These are phyloP conservation scores for Coelopa frigida DNA, from an alignment of 1,140 invertebrate genomes.

Conservation along the genomic window DNA sequence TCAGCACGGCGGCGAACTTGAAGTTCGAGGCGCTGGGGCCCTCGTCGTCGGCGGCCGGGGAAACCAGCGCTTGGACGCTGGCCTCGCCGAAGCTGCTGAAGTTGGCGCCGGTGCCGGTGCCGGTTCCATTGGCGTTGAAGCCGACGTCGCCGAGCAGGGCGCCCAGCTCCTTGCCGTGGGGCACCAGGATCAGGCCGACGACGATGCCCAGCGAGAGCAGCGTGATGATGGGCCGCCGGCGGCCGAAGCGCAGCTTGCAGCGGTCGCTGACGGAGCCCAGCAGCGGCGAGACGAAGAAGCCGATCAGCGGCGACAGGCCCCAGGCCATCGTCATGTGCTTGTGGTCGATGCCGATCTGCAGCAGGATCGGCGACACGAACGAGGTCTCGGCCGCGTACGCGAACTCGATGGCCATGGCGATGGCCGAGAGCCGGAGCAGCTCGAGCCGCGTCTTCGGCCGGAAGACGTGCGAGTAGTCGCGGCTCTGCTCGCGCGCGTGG, in stretches of 20 bases:
- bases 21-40: constrained; percentile 19
- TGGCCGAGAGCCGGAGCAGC: constrained; percentile 65
- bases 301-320: constrained; percentile 70
- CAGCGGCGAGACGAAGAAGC: constrained; percentile 73
- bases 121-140: constrained; percentile 11
- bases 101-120: constrained; percentile 5
- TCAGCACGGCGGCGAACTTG: constrained; percentile 60
- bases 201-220: constrained; percentile 68
- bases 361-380: constrained; percentile 74
- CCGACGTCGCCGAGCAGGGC: constrained; percentile 56
- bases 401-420: constrained; percentile 82
- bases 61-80: constrained; percentile 22
- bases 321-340: constrained; percentile 71
- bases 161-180: constrained; percentile 67
- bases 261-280: constrained; percentile 75
- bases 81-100: constrained; percentile 5
- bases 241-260: constrained; percentile 58
- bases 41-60: background rate
- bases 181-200: constrained; percentile 59
- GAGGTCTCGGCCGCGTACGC: constrained; percentile 83
- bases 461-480: constrained; percentile 49
- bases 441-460: constrained; percentile 60
- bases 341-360: constrained; percentile 71
- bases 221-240: constrained; percentile 72
- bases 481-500: constrained; percentile 32